Evolutionary conservation across 2,113 vertebrate genomes (phyloP), one percentile per base, ranked within the genome.

Genomic region (Sylvia atricapilla): DNA sequence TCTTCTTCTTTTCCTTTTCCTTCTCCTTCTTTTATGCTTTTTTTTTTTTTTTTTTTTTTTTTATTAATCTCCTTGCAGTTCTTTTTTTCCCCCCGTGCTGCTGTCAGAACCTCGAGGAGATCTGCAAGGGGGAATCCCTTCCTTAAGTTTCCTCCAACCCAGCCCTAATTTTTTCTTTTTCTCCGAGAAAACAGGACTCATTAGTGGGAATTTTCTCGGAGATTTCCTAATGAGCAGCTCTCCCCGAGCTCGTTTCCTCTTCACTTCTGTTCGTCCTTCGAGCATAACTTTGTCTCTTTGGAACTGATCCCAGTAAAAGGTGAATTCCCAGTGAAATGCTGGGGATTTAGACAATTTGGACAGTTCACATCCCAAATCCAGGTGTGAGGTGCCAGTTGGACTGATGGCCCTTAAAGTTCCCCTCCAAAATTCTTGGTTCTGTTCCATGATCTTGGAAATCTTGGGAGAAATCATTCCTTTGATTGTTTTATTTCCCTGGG

Each of bases 401-500:
- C 41, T 44, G 46, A 6, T 67, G 68, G 52, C 49, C 47, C 82
- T 44, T 20, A 15, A 60, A 82, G 5, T 20, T 78, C 35, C 27
- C 20, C 60, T 31, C 19, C 66, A 41, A 0, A 2, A 1, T 15
- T 56, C 28, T n/a, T n/a, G 15, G 5, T 47, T 79, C 19, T 11
- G 1, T 67, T 85, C 52, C 25, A 0, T 58, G 30, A 35, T 39
- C 47, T 44, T 44, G 46, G 56, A 52, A 52, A 3, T 16, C 1
- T 16, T 25, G 37, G 47, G 28, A 58, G 60, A 31, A 22, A 4
- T 20, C 39, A 5, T 63, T 62, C 30, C 50, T 74, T 2, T 7
- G 18, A 13, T 0, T 41, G 24, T 21, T n/a, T 53, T n/a, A 28
- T 59, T 24, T 55, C 25, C 17, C 8, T 6, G 3, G 20, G 17